Conservation (phyloP, 2,888 invertebrate genomes). For the Thymelicus lineola region DNA sequence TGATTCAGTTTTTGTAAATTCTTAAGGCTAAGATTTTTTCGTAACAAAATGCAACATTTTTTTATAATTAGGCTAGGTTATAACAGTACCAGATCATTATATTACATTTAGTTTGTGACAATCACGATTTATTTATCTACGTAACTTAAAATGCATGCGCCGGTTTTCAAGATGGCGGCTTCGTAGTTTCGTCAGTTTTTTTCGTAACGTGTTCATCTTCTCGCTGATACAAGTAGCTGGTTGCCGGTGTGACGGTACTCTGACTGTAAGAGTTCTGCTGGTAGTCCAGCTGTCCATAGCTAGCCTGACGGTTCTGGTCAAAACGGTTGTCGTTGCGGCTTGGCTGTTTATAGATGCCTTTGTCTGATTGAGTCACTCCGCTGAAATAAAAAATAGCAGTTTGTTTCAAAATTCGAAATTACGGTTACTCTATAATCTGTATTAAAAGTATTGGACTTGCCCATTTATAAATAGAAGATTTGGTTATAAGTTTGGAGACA, state of each 20-base stretch:
- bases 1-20: too few relatives aligned
- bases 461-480: too few relatives aligned
- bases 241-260: conserved; percentile 74
- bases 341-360: conserved; percentile 47
- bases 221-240: conserved; percentile 84
- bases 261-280: conserved; percentile 46
- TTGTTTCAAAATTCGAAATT: not conserved
- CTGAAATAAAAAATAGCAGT: conserved; percentile 39
- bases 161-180: conserved; percentile 52
- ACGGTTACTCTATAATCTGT: not conserved
- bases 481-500: too few relatives aligned
- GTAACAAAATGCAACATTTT: too few relatives aligned
- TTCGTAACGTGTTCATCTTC: conserved; percentile 73
- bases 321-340: conserved; percentile 49
- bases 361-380: conserved; percentile 49
- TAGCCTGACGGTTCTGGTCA: conserved; percentile 45
- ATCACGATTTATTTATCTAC: too few relatives aligned
- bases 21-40: too few relatives aligned
- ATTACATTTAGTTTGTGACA: too few relatives aligned
- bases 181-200: conserved; percentile 65
- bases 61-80: too few relatives aligned
- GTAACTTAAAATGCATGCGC: too few relatives aligned
- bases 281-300: conserved; percentile 47
- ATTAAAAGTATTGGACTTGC: too few relatives aligned
- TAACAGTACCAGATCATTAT: too few relatives aligned